Conservation (phyloP, 2,797 vertebrate genomes). For the Amblyraja radiata region DNA sequence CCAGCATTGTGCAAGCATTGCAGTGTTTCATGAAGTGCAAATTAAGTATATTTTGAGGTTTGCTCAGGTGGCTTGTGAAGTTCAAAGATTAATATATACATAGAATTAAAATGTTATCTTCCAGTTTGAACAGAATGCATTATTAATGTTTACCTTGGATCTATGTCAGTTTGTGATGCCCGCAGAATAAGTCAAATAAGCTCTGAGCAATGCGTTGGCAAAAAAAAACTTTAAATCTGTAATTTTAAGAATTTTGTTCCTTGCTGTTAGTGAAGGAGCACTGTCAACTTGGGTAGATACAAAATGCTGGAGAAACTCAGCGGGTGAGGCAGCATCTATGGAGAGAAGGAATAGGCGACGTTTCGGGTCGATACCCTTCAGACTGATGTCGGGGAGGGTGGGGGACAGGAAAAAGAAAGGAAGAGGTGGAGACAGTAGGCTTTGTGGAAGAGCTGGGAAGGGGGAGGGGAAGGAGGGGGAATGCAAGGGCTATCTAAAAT, state of each 20-base stretch:
- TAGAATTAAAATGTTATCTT: neutral
- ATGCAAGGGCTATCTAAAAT: too few species aligned
- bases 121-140: neutral
- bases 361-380: too few species aligned
- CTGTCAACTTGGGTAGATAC: neutral
- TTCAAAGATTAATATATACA: neutral
- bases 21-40: neutral
- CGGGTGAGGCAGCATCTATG: too few species aligned
- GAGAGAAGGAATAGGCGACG: too few species aligned
- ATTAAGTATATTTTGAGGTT: neutral
- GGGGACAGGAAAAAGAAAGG: too few species aligned
- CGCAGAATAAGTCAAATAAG: neutral
- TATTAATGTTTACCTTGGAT: neutral
- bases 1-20: too few species aligned
- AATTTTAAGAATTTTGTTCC: neutral
- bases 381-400: too few species aligned
- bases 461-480: too few species aligned
- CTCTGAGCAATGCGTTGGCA: neutral
- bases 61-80: neutral
- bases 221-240: neutral
- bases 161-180: neutral
- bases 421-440: too few species aligned
- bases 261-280: neutral
- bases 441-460: too few species aligned
- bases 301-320: too few species aligned